These are phyloP conservation scores for Cryptotis parvus DNA, from an alignment of 2,113 vertebrate genomes.

Conservation along the genomic window DNA sequence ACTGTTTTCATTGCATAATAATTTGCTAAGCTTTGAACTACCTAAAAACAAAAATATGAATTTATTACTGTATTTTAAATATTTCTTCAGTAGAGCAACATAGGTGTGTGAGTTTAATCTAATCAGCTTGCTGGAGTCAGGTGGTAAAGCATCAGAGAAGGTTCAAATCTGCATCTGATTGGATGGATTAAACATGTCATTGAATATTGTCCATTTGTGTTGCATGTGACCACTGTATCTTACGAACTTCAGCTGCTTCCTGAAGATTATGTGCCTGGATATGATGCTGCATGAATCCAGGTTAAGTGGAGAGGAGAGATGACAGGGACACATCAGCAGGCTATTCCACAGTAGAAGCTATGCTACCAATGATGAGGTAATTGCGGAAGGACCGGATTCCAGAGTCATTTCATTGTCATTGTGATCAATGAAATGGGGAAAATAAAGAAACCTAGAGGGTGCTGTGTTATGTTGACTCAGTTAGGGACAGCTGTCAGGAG, in stretches of 20 bases:
- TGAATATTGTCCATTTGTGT: background rate
- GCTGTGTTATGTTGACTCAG: background rate
- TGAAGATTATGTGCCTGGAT: background rate
- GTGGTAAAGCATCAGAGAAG: no score
- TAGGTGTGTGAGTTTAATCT: accelerated
- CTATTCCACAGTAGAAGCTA: accelerated
- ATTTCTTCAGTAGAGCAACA: accelerated
- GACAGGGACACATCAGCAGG: background rate
- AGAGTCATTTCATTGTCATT: background rate
- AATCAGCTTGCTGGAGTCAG: no score
- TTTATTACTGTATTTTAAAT: no score
- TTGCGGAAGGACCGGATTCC: background rate
- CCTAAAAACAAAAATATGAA: background rate
- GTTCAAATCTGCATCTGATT: background rate
- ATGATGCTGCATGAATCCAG: accelerated
- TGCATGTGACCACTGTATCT: background rate
- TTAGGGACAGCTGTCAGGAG: accelerated
- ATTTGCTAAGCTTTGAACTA: background rate
- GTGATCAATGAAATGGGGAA: no score
- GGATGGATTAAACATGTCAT: accelerated
- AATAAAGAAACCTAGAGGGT: background rate
- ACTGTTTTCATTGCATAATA: accelerated
- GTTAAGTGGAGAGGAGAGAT: no score
- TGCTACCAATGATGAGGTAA: accelerated
- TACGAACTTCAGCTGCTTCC: no score